Evolutionary conservation across 2,113 vertebrate genomes (phyloP), one percentile per base, ranked within the genome.

Genomic region (Trichomycterus rosablanca): DNA sequence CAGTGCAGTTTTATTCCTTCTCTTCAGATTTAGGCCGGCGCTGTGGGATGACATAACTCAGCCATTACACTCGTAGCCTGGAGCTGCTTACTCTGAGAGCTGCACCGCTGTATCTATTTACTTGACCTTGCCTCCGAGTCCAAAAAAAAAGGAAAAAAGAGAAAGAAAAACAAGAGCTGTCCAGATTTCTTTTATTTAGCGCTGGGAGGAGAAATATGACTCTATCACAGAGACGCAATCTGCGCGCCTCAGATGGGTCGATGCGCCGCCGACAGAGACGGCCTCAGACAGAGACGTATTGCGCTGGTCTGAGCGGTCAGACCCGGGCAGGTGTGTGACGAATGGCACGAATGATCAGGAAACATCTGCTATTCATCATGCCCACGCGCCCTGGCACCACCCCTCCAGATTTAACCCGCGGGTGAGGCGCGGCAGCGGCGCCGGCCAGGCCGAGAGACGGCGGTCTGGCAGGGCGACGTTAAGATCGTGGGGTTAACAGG

Each of bases 341-440:
- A 74, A 74, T 74, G 40, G 59, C 67, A 59, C 16, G 28, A 60
- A 49, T 58, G 43, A 61, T 62, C 57, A 57, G 59, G 57, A 57
- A 67, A 63, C 72, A 74, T 74, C 58, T 70, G 67, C 58, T 70
- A 70, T 74, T 63, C 48, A 63, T 74, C 71, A 73, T 62, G 48
- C 32, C 39, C 50, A 18, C 58, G 6, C 19, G 20, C 39, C 61
- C 55, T 54, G 49, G 62, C 57, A 24, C 50, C 15, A 39, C 34
- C 34, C 51, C 54, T 19, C 20, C 5, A 24, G 59, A 35, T 48
- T 52, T 22, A 46, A 46, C 59, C 37, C n/a, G 0, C 23, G 39
- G 55, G 23, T 44, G 43, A 15, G 35, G 23, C 9, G 58, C 14
- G 5, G 15, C 51, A 12, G 40, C 3, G 6, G 53, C 7, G 15